These are phyloP conservation scores for Cynaeus angustus DNA, from an alignment of 2,888 invertebrate genomes.

Conservation along the genomic window DNA sequence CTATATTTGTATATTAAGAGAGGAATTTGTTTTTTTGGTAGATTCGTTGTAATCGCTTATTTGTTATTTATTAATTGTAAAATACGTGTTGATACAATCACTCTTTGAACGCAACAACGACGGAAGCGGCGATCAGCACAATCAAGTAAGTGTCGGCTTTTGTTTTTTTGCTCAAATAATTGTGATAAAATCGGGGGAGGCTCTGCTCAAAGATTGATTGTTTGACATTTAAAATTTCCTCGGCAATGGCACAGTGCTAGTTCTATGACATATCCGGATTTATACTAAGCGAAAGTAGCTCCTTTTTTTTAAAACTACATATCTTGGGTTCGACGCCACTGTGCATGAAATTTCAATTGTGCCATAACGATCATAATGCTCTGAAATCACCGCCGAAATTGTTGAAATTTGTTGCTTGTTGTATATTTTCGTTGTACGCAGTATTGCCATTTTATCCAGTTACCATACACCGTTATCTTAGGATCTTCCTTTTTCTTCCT, in stretches of 20 bases:
- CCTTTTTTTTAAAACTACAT: constrained; percentile 16
- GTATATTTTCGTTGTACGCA: constrained; percentile 14
- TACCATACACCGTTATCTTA: constrained; percentile 44
- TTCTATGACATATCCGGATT: constrained; percentile 32
- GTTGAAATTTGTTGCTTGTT: constrained; percentile 22
- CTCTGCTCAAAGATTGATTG: constrained; percentile 30
- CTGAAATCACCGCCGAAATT: constrained; percentile 8
- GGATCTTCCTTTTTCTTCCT: constrained; percentile 43
- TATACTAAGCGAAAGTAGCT: not conserved
- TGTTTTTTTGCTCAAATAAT: constrained; percentile 42
- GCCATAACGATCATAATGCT: constrained; percentile 35
- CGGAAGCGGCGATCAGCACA: constrained; percentile 25
- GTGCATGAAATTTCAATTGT: constrained; percentile 11
- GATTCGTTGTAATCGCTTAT: constrained; percentile 23
- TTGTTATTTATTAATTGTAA: constrained; percentile 38
- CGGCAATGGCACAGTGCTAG: constrained; percentile 47
- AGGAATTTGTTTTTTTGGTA: constrained; percentile 26
- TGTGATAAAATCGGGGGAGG: constrained; percentile 38
- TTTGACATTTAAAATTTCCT: constrained; percentile 6
- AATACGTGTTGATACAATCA: constrained; percentile 45
- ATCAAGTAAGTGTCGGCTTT: constrained; percentile 31
- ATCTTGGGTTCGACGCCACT: constrained; percentile 27
- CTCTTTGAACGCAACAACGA: constrained; percentile 33
- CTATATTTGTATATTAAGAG: constrained; percentile 31
- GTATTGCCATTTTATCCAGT: constrained; percentile 50